A percentile compares a stretch with the other conserved stretches of the same genome.
Conservation (phyloP, 2,888 invertebrate species). For the Noctua janthe region DNA sequence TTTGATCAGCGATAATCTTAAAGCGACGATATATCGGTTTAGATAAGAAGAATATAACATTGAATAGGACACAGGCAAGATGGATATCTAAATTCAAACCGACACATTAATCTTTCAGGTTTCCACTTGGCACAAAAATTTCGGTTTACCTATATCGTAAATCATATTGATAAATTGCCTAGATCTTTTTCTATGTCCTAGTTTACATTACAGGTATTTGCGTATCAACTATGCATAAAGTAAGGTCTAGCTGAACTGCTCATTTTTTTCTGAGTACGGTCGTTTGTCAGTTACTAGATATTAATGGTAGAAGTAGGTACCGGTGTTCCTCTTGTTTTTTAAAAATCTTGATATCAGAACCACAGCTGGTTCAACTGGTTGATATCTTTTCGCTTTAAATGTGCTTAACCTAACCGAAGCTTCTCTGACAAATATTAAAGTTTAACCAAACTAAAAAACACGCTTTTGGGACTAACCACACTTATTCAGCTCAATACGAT, state of each 20-base stretch:
- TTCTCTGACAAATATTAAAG: neutral
- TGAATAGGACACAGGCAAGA: neutral
- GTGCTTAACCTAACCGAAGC: neutral
- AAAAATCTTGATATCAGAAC: neutral
- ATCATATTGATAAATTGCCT: constrained; percentile 31
- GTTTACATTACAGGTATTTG: neutral
- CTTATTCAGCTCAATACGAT: too few species aligned
- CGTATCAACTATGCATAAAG: constrained; percentile 1
- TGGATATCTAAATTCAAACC: neutral
- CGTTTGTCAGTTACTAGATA: neutral
- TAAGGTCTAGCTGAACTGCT: neutral
- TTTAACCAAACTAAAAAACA: too few species aligned
- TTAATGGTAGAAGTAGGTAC: neutral
- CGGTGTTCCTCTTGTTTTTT: neutral
- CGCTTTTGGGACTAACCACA: too few species aligned
- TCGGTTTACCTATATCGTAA: constrained; percentile 19
- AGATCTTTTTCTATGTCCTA: neutral
- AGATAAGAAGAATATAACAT: neutral
- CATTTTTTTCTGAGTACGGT: neutral
- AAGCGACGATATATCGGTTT: neutral
- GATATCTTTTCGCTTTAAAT: neutral
- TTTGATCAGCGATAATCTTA: neutral
- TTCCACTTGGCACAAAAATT: neutral
- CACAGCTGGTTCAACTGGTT: neutral
- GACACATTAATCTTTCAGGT: constrained; percentile 15